Percentiles rank a stretch among this genome's conserved stretches.
Conservation (phyloP, 1,140 invertebrate species). For the Bactericera cockerelli region DNA sequence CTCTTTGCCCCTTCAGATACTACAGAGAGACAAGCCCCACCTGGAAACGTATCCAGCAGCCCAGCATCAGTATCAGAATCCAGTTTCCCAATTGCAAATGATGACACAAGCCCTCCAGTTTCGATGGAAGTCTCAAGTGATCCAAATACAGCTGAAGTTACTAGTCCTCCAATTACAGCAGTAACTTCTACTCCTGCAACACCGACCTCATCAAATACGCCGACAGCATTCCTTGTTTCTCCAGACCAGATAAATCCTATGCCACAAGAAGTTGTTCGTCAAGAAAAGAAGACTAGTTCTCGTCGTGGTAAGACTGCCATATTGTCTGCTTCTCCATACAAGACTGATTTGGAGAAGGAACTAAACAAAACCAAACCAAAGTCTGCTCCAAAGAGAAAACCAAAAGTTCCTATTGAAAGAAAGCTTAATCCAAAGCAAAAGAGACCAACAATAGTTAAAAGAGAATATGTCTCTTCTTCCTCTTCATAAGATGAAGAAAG, state of each 20-base stretch:
- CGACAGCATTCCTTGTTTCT: neutral
- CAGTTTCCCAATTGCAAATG: neutral
- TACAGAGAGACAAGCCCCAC: neutral
- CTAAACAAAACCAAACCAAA: neutral
- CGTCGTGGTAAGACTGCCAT: neutral
- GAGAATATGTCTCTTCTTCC: neutral
- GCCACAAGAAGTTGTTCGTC: neutral
- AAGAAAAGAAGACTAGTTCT: neutral
- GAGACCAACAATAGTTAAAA: neutral
- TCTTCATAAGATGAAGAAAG: neutral
- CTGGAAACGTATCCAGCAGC: too few relatives aligned
- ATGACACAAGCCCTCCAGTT: neutral
- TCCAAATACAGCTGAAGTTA: neutral
- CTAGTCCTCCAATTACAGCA: neutral
- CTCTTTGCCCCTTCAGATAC: conserved; percentile 13
- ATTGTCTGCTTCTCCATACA: neutral
- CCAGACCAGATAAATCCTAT: neutral
- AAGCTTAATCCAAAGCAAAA: neutral
- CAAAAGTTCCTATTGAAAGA: too few relatives aligned
- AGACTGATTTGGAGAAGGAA: neutral
- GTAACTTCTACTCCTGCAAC: neutral
- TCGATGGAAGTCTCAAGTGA: neutral
- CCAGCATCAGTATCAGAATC: neutral
- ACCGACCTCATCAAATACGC: neutral
- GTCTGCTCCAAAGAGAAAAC: neutral